Evolutionary conservation across 2,888 invertebrate genomes (phyloP), one percentile per base, ranked within the genome.

Genomic region (Dolichomitus sp.): DNA sequence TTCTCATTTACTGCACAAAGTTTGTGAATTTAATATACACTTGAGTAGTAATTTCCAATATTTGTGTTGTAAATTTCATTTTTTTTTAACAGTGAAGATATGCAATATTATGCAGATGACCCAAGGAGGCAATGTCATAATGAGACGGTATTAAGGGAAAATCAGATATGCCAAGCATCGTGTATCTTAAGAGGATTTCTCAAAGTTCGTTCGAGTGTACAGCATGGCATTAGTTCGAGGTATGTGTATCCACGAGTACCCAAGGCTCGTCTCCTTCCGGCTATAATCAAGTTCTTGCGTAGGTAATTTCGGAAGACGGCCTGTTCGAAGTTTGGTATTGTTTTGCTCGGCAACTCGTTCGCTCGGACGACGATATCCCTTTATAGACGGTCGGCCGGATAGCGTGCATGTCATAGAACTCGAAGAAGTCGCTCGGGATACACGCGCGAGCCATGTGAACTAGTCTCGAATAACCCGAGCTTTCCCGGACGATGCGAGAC

Each of bases 221-320:
- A 42, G 48, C 9, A 23, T n/a, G 27, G 70, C 37, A 23, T 68
- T 75, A 37, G 45, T 48, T 52, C 57, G 50, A 54, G 45, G 66
- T 42, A 69, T 69, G 33, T 14, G 66, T 50, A 70, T 68, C 45
- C 61, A n/a, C 14, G 78, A 52, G 30, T 57, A 63, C n/a, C 45
- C 30, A 17, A 27, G 61, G 48, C 68, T 73, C 73, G 42, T 68
- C 61, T 63, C 72, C 61, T 54, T 77, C 30, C 61, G 68, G 77
- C 68, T 68, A 48, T 78, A 78, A 77, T 81, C 72, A 81, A 77
- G 73, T 81, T 81, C 81, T 77, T 73, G 61, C 77, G 70, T 69
- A 30, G 57, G 77, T 81, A 81, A 81, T 81, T 81, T 48, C 54
- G 68, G 23, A 65, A 61, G 78, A 81, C 66, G 73, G 42, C 42